Evolutionary conservation across 1,140 invertebrate species (phyloP).

Genomic region (Dufourea novaeangliae): DNA sequence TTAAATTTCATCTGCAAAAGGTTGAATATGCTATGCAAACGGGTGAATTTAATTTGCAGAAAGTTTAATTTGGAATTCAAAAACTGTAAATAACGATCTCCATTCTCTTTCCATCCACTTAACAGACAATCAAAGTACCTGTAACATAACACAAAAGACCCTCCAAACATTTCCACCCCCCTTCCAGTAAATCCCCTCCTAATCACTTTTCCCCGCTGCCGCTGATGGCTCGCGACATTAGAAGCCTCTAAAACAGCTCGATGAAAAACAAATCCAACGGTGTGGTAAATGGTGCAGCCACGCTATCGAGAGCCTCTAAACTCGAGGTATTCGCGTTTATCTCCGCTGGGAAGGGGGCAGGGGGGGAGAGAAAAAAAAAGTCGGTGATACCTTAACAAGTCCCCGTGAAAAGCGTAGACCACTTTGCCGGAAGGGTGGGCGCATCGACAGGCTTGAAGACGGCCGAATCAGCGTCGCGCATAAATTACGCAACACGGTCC

Average conservation of each 20-base stretch:
- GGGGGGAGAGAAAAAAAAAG: background rate
- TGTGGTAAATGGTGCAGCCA: background rate
- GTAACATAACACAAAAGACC: background rate
- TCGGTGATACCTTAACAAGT: background rate
- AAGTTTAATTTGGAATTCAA: too few species aligned
- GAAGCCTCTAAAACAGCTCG: background rate
- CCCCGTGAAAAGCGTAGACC: background rate
- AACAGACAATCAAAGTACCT: too few species aligned
- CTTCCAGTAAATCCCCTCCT: background rate
- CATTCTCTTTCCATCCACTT: too few species aligned
- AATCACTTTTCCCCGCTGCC: background rate
- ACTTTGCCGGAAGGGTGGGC: background rate
- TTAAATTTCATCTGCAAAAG: too few species aligned
- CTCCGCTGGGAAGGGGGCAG: background rate
- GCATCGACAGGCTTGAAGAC: background rate
- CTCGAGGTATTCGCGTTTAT: background rate
- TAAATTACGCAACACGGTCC: constrained; percentile 53
- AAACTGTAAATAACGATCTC: too few species aligned
- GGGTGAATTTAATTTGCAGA: too few species aligned
- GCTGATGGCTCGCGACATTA: constrained; percentile 3
- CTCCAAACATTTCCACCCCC: background rate
- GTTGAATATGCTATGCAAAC: too few species aligned
- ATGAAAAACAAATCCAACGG: too few species aligned
- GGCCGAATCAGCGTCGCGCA: constrained; percentile 32
- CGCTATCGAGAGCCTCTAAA: background rate